Evolutionary conservation across 2,797 vertebrate genomes (phyloP).

Genomic region (Sparus aurata): DNA sequence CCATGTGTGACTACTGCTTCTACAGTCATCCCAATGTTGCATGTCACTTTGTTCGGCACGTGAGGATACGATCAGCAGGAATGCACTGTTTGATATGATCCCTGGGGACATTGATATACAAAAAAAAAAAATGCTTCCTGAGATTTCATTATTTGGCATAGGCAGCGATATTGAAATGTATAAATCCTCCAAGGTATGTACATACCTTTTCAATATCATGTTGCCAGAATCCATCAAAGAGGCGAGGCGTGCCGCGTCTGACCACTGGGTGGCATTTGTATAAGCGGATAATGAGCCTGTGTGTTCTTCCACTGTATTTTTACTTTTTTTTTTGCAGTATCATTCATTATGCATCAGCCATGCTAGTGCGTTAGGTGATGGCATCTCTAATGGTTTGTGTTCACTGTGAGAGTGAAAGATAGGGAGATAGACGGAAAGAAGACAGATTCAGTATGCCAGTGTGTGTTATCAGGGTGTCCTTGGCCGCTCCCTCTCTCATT

Average conservation of each 20-base stretch:
- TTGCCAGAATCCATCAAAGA: conserved; percentile 50
- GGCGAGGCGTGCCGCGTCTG: conserved; percentile 1
- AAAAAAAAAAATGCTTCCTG: conserved; percentile 43
- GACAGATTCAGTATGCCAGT: conserved; percentile 36
- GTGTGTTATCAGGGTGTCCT: conserved; percentile 81
- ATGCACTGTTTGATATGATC: conserved; percentile 54
- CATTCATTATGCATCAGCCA: background rate
- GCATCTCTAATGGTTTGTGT: conserved; percentile 25
- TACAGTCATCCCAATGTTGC: conserved; percentile 2
- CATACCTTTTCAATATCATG: conserved; percentile 66
- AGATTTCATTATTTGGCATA: conserved; percentile 57
- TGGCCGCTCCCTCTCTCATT: conserved; percentile 78
- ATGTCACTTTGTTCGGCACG: background rate
- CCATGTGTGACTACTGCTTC: background rate
- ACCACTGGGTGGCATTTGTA: conserved; percentile 40
- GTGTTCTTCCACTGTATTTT: background rate
- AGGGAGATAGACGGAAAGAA: conserved; percentile 23
- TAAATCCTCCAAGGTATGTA: conserved; percentile 76
- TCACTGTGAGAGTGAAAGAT: conserved; percentile 11
- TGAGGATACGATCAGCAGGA: conserved; percentile 42
- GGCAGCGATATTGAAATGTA: conserved; percentile 53
- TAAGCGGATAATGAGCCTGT: background rate
- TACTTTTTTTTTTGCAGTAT: background rate
- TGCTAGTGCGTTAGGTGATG: conserved; percentile 4
- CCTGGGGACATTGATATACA: conserved; percentile 32